Evolutionary conservation across 2,888 invertebrate genomes (phyloP), one percentile per base, ranked within the genome.

Genomic region (Drosophila anomalipes): DNA sequence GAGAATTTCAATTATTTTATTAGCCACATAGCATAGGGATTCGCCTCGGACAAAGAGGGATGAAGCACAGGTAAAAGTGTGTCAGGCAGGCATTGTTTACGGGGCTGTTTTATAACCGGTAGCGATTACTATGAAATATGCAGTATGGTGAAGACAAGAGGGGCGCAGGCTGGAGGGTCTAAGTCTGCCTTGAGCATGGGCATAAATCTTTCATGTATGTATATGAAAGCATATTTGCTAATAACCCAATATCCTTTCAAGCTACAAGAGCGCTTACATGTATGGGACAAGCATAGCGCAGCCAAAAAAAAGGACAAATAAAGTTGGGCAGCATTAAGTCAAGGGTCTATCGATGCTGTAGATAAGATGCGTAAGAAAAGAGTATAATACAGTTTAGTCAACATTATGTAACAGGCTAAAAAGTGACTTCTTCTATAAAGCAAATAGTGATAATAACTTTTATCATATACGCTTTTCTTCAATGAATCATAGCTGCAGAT

Each of bases 1-100:
- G 71, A 83, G 77, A 90, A 90, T 87, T 87, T 87, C 86, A 87
- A 90, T 90, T 90, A 87, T 87, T 87, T 87, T 90, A 86, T 90
- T 87, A 87, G 88, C 86, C 82, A 78, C 77, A 69, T 84, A 82
- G 77, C 70, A 74, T 60, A 69, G 62, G 74, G 74, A 59, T 85
- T 79, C 86, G 30, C 62, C 72, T 58, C 41, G 53, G 70, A 75
- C 65, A 52, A 74, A 72, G 77, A 68, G 72, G 85, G 77, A 83
- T 74, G 41, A 30, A 53, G 65, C 61, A 35, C 72, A 86, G 86
- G 82, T 83, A 75, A 75, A 72, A 49, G 63, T 70, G 74, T 70
- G 74, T 33, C 54, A 67, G 62, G 60, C 53, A 70, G 64, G 65
- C 60, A 72, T 81, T 74, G 80, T 81, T 74, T 79, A 53, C 58